A percentile compares a stretch with the other conserved stretches of the same genome.
phyloP scores from a whole-genome alignment of 2,797 vertebrate genomes.

The Novumbra hubbsi region DNA sequence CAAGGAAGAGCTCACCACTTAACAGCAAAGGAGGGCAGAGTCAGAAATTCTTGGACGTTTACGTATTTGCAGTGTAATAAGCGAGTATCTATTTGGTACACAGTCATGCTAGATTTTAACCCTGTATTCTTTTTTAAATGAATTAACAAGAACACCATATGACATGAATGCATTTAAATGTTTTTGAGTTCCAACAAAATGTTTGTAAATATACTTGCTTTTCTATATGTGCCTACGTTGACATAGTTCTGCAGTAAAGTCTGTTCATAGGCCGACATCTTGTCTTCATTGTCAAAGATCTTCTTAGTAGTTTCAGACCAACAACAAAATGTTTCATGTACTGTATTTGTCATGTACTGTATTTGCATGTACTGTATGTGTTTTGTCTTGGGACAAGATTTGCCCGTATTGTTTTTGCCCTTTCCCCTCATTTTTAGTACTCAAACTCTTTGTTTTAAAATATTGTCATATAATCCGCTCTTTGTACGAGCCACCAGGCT shows the following conservation, averaged over 20 bases:
- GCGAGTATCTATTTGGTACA: too few species aligned
- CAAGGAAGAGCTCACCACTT: background rate
- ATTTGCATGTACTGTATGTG: too few species aligned
- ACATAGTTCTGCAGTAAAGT: background rate
- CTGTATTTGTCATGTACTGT: background rate
- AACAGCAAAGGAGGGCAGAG: background rate
- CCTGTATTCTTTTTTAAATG: background rate
- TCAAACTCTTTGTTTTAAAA: conserved; percentile 19
- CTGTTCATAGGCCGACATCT: background rate
- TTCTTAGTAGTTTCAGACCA: too few species aligned
- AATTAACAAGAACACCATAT: background rate
- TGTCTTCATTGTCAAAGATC: background rate
- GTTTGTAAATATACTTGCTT: background rate
- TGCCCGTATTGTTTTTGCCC: background rate
- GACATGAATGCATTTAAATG: background rate
- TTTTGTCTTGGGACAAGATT: background rate
- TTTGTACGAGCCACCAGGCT: conserved; percentile 18
- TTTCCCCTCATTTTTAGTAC: background rate
- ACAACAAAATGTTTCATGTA: background rate
- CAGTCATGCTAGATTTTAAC: background rate
- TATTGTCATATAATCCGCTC: conserved; percentile 13
- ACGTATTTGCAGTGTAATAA: too few species aligned
- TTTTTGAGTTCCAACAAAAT: background rate
- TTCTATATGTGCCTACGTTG: background rate
- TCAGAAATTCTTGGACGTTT: background rate